A percentile compares a stretch with the other conserved stretches of the same genome.
Evolutionary conservation across 2,888 invertebrate species (phyloP).

Genomic region (Exocentrus adspersus): DNA sequence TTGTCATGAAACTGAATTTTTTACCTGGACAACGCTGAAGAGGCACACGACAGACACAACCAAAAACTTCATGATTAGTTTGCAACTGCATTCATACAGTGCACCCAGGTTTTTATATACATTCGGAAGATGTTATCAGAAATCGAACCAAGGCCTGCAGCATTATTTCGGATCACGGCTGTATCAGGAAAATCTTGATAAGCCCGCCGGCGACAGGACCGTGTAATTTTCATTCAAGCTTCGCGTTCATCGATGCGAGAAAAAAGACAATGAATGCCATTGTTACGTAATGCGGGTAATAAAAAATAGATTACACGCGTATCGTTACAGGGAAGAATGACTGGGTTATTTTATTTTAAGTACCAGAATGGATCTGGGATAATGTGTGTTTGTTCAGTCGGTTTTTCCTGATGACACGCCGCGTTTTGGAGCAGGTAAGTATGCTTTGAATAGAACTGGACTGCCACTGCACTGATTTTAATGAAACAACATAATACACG

Average conservation of each 20-base stretch:
- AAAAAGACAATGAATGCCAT: slow-evolving; percentile 1
- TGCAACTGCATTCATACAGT: neutral
- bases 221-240: neutral
- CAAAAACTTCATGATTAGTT: neutral
- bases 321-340: neutral
- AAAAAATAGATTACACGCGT: slow-evolving; percentile 1
- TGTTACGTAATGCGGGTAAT: neutral
- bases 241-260: neutral
- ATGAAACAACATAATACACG: too few species aligned
- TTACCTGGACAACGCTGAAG: slow-evolving; percentile 26
- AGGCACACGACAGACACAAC: slow-evolving; percentile 6
- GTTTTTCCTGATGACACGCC: too few species aligned
- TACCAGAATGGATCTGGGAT: too few species aligned
- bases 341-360: too few species aligned
- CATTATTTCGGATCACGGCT: neutral
- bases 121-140: slow-evolving; percentile 6
- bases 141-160: neutral
- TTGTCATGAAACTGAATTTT: slow-evolving; percentile 27
- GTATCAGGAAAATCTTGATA: slow-evolving; percentile 3
- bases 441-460: neutral
- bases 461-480: neutral
- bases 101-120: neutral
- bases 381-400: too few species aligned
- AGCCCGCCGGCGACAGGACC: neutral
- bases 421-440: too few species aligned